Conservation (phyloP, 2,113 vertebrate genomes). For the Zapus hudsonius region DNA sequence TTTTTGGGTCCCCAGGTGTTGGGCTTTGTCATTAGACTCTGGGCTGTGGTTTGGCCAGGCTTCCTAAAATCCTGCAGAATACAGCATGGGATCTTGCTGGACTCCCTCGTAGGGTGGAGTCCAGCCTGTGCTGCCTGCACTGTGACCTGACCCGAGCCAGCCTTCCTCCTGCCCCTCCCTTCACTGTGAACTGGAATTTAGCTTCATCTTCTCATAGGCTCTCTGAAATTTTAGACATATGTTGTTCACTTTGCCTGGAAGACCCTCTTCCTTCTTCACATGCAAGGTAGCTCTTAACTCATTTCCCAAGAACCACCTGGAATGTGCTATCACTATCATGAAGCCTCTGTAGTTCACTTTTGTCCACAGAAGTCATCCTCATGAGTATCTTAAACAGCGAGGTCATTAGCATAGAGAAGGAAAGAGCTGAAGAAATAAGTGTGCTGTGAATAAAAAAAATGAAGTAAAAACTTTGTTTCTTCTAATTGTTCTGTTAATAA, state of each 20-base stretch:
- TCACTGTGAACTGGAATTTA: not conserved
- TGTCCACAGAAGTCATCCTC: not conserved
- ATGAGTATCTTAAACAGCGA: not conserved
- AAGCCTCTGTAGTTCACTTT: not conserved
- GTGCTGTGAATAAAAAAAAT: not conserved
- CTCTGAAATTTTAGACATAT: not conserved
- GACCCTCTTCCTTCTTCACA: not conserved
- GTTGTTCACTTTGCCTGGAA: not conserved
- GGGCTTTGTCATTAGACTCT: constrained; percentile 42
- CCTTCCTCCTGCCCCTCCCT: not conserved
- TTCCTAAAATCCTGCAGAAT: constrained; percentile 2
- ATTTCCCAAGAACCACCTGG: not conserved
- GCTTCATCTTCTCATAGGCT: not conserved
- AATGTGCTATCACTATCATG: not conserved
- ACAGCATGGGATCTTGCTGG: not conserved
- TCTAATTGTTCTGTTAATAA: not conserved
- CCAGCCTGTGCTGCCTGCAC: not conserved
- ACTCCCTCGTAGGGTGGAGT: not conserved
- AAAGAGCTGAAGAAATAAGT: not conserved
- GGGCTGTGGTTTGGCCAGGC: constrained; percentile 51
- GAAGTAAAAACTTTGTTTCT: constrained; percentile 10
- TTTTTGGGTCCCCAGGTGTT: not conserved
- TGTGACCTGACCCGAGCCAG: not conserved
- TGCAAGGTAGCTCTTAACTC: not conserved
- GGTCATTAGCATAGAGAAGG: not conserved